phyloP scores from a whole-genome alignment of 2,797 vertebrate genomes.

The Micropoecilia bifurca region DNA sequence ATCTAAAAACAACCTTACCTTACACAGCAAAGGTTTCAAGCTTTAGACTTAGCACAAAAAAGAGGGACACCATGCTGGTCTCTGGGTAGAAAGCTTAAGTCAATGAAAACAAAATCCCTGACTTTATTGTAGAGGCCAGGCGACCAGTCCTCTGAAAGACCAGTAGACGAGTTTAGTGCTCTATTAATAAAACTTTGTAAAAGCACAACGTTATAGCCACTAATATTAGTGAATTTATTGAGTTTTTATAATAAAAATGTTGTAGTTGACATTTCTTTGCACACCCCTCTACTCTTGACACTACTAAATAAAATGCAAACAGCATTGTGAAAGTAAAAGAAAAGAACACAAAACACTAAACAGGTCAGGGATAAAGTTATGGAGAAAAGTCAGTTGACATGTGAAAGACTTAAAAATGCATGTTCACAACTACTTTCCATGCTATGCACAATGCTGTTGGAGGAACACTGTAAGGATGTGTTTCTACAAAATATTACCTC shows the following conservation, averaged over 20 bases:
- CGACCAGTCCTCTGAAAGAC: not conserved
- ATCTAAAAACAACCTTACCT: constrained; percentile 8
- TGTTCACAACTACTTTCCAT: not conserved
- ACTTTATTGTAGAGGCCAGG: not conserved
- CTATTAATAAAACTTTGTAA: not conserved
- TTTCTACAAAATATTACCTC: not conserved
- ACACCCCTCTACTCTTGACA: not conserved
- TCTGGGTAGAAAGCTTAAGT: not conserved
- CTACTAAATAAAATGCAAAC: not conserved
- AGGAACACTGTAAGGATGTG: not conserved
- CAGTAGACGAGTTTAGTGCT: not conserved
- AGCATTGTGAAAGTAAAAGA: not conserved
- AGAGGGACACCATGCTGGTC: not conserved
- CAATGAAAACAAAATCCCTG: not conserved
- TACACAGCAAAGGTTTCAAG: not conserved
- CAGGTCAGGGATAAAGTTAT: not conserved
- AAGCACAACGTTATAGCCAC: not conserved
- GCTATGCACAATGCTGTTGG: not conserved
- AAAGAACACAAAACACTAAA: not conserved
- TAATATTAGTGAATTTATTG: not conserved
- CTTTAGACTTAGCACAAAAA: not conserved
- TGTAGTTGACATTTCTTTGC: not conserved
- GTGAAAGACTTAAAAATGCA: not conserved
- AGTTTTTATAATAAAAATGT: not conserved
- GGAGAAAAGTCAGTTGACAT: not conserved